Percentiles rank a stretch among this genome's conserved stretches.
These are phyloP conservation scores for Spondyliosoma cantharus DNA, from an alignment of 2,797 vertebrate species.

Conservation along the genomic window DNA sequence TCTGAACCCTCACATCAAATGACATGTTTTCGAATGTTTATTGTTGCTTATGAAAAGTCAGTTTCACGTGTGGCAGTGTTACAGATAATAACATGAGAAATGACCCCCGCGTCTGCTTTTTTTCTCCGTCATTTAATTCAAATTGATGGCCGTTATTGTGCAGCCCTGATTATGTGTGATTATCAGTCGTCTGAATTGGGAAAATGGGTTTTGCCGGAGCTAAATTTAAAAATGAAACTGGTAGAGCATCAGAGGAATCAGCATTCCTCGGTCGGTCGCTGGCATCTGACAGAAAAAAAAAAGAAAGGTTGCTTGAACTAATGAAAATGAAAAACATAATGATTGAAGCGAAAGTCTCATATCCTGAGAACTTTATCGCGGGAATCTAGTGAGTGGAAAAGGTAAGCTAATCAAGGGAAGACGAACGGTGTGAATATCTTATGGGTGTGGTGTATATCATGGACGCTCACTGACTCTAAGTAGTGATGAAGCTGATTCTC, in stretches of 20 bases:
- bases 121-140: not conserved
- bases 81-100: not conserved
- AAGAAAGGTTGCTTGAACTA: too few species aligned
- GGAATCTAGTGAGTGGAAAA: not conserved
- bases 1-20: too few species aligned
- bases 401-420: too few species aligned
- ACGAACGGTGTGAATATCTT: too few species aligned
- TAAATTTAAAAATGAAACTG: not conserved
- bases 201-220: not conserved
- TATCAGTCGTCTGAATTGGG: not conserved
- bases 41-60: not conserved
- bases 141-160: too few species aligned
- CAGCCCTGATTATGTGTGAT: not conserved
- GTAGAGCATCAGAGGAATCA: not conserved
- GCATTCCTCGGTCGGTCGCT: too few species aligned
- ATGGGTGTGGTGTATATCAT: not conserved
- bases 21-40: not conserved
- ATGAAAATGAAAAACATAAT: not conserved
- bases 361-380: not conserved
- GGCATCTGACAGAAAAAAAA: not conserved
- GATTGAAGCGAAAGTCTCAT: not conserved
- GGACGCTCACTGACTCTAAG: not conserved
- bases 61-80: too few species aligned
- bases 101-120: not conserved
- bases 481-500: not conserved